phyloP scores from a whole-genome alignment of 2,113 vertebrate genomes.

The Micromys minutus region DNA sequence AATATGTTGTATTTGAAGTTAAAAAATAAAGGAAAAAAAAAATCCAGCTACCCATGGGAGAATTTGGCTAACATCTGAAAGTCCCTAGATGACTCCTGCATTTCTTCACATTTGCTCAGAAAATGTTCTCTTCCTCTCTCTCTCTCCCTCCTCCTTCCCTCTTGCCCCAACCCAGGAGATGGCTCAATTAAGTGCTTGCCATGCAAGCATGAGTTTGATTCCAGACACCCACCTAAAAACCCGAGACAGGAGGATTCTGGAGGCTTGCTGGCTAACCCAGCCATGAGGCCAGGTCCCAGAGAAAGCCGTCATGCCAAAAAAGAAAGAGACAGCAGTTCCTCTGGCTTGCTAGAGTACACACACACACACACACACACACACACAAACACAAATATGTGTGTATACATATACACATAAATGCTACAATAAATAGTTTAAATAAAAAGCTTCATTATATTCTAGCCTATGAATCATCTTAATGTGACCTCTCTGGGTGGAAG shows the following conservation, averaged over 20 bases:
- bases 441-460: constrained; percentile 19
- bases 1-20: background rate
- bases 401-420: background rate
- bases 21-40: background rate
- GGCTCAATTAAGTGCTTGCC: background rate
- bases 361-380: background rate
- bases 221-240: background rate
- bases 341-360: background rate
- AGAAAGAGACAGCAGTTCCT: too few relatives aligned
- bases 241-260: background rate
- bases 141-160: background rate
- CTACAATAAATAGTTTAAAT: background rate
- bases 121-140: background rate
- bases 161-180: background rate
- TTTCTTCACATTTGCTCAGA: background rate
- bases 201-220: background rate
- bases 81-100: background rate
- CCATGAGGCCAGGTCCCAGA: background rate
- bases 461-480: background rate
- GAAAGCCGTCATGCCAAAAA: background rate
- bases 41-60: background rate
- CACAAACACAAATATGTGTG: background rate
- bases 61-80: constrained; percentile 6
- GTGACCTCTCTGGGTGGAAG: background rate
- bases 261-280: background rate